Conservation (phyloP, 2,113 vertebrate species). For the Macaca mulatta region DNA sequence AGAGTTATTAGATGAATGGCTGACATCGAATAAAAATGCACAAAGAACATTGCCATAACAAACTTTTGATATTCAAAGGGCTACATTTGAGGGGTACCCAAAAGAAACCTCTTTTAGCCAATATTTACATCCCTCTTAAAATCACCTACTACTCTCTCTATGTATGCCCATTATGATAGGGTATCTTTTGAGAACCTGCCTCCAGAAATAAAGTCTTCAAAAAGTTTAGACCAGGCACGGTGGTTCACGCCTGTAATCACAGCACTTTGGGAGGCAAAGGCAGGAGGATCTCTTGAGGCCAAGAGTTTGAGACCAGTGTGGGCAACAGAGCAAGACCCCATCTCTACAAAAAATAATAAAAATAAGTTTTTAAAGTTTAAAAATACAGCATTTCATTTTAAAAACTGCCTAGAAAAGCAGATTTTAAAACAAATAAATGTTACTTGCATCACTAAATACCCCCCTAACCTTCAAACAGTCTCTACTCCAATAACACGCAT, state of each 20-base stretch:
- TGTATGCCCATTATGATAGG: not conserved
- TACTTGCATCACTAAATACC: not conserved
- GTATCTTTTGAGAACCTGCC: not conserved
- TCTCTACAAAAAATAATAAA: no score
- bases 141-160: not conserved
- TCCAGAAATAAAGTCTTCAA: not conserved
- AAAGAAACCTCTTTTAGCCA: not conserved
- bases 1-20: constrained; percentile 10
- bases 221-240: not conserved
- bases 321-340: no score
- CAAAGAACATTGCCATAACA: constrained; percentile 48
- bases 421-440: not conserved
- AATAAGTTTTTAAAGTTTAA: not conserved
- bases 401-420: not conserved
- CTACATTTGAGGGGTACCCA: constrained; percentile 60
- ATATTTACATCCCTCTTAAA: constrained; percentile 17
- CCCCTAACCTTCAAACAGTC: not conserved
- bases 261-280: no score
- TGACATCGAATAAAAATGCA: constrained; percentile 64
- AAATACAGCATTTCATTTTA: constrained; percentile 12
- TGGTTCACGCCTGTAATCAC: no score
- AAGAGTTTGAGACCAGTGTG: no score
- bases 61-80: constrained; percentile 73
- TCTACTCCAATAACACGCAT: not conserved
- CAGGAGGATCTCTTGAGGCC: no score